These are phyloP conservation scores for Tichodroma muraria DNA, from an alignment of 2,113 vertebrate species.

Conservation along the genomic window DNA sequence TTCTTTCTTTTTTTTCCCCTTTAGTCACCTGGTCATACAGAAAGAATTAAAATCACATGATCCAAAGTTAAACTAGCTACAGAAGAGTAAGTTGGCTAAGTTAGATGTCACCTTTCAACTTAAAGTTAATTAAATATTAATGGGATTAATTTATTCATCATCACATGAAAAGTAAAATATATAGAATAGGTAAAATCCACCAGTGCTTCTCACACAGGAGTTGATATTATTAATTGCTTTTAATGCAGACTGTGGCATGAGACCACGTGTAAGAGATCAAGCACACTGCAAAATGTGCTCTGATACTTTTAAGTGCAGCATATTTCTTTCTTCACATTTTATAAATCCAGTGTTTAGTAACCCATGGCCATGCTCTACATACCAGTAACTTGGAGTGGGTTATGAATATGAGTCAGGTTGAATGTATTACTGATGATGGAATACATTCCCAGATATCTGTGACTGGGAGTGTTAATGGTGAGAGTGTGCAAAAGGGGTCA, in stretches of 20 bases:
- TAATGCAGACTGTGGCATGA: slow-evolving; percentile 43
- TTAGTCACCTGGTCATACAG: slow-evolving; percentile 76
- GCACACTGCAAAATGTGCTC: background rate
- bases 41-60: slow-evolving; percentile 78
- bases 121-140: slow-evolving; percentile 79
- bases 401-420: slow-evolving; percentile 66
- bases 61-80: slow-evolving; percentile 64
- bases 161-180: slow-evolving; percentile 51
- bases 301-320: slow-evolving; percentile 57
- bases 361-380: slow-evolving; percentile 59
- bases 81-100: slow-evolving; percentile 74
- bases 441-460: slow-evolving; percentile 50
- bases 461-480: slow-evolving; percentile 38
- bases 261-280: slow-evolving; percentile 17
- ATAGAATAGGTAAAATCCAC: slow-evolving; percentile 59
- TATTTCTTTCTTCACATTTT: slow-evolving; percentile 64
- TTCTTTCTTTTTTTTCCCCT: slow-evolving; percentile 41
- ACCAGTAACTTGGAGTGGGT: slow-evolving; percentile 29
- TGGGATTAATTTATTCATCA: slow-evolving; percentile 76
- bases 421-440: slow-evolving; percentile 63
- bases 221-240: slow-evolving; percentile 68
- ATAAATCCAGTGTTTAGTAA: slow-evolving; percentile 71
- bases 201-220: slow-evolving; percentile 34
- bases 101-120: slow-evolving; percentile 74
- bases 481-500: slow-evolving; percentile 23